Percentiles rank a stretch among this genome's conserved stretches.
phyloP scores from a whole-genome alignment of 1,140 invertebrate genomes.

The Eriosoma lanigerum region DNA sequence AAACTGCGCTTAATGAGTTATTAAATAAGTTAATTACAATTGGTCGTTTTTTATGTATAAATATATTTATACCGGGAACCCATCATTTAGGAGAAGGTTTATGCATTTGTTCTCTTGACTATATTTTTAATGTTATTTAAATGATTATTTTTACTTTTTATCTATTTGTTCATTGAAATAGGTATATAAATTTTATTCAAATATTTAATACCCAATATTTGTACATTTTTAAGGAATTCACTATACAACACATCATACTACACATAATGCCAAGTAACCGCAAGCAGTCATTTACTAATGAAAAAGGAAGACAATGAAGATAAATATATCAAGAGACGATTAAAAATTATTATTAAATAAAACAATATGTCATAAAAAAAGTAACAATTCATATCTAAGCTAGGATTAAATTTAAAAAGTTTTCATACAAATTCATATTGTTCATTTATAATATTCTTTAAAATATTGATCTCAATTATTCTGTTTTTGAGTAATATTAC shows the following conservation, averaged over 20 bases:
- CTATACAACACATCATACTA: neutral
- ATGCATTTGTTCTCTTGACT: no score
- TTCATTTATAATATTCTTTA: neutral
- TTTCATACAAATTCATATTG: no score
- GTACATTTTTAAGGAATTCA: no score
- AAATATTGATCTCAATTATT: neutral
- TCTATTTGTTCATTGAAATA: no score
- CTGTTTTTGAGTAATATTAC: neutral
- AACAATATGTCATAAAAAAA: neutral
- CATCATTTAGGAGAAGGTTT: no score
- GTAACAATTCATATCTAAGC: neutral
- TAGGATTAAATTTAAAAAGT: conserved; percentile 15
- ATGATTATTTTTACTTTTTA: neutral
- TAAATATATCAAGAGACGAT: neutral
- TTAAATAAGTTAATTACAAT: no score
- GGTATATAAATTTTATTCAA: no score
- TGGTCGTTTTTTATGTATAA: no score
- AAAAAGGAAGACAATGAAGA: neutral
- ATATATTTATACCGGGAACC: no score
- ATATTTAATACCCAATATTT: no score
- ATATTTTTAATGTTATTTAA: neutral
- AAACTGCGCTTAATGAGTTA: no score
- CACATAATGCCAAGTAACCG: neutral
- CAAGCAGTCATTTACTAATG: neutral
- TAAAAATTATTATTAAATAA: conserved; percentile 13